Percentiles rank a stretch among this genome's conserved stretches.
These are phyloP conservation scores for Chiroxiphia lanceolata DNA, from an alignment of 2,797 vertebrate species.

Conservation along the genomic window DNA sequence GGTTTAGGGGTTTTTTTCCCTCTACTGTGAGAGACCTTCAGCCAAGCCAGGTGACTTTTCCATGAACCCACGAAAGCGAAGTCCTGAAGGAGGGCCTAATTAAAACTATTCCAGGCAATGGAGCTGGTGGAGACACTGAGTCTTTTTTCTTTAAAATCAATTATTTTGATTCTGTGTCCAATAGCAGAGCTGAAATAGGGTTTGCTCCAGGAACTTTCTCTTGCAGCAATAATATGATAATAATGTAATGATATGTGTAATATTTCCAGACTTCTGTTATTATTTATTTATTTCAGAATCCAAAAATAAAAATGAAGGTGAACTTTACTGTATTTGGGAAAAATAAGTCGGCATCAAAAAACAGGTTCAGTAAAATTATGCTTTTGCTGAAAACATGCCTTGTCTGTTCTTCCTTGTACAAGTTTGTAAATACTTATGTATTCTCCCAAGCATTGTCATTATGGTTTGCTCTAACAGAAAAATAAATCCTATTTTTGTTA, in stretches of 20 bases:
- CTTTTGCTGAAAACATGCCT: not conserved
- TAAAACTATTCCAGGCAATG: not conserved
- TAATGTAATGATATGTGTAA: not conserved
- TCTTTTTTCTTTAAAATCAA: conserved; percentile 8
- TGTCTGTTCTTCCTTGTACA: not conserved
- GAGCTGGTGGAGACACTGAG: not conserved
- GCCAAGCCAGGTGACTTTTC: not conserved
- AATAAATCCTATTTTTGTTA: not conserved
- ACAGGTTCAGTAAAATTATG: not conserved
- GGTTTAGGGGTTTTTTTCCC: rapidly evolving
- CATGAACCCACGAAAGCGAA: not conserved
- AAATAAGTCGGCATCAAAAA: not conserved
- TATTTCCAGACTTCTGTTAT: not conserved
- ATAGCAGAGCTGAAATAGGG: not conserved
- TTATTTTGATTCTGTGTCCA: not conserved
- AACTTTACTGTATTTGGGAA: not conserved
- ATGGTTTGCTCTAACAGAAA: not conserved
- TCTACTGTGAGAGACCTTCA: not conserved
- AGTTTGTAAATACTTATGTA: not conserved
- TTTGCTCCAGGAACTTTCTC: not conserved
- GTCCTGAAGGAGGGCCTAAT: not conserved
- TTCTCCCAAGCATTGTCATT: not conserved
- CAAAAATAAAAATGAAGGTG: not conserved
- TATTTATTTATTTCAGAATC: not conserved
- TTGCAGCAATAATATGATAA: not conserved